Evolutionary conservation across 1,140 invertebrate species (phyloP), one percentile per base, ranked within the genome.

Genomic region (Drosophila bocki): DNA sequence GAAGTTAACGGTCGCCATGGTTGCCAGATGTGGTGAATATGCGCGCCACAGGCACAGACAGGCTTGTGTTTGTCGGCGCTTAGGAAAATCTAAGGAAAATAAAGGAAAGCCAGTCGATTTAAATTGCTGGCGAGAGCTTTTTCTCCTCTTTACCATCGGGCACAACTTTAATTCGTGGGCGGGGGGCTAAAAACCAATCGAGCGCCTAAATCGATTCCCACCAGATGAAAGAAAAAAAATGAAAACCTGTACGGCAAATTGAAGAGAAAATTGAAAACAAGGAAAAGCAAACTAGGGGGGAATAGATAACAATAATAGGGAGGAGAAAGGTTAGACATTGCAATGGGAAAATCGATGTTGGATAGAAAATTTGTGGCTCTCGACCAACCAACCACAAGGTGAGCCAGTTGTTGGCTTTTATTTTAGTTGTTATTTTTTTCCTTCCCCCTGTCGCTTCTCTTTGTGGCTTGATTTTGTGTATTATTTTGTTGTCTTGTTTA

Each of bases 1-100:
- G 53, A 44, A 77, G 72, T 48, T 78, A 78, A 62, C 71, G 76
- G 71, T 75, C 62, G 60, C 80, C 82, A 77, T 78, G 67, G 59
- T 68, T 77, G 67, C 58, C 77, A 77, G 67, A 60, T 78, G 82
- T 85, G 82, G 82, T 85, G 82, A 85, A 78, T 85, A 78, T 70
- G 58, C 75, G 54, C 56, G 47, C 64, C 60, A 65, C 56, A 60
- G 17, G 35, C 63, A 58, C 29, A 42, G 39, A 64, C 54, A 41
- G 17, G 53, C 54, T 45, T 42, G 15, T 33, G 33, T 59, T 48
- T 74, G 50, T 69, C 60, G n/a, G 45, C 47, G 12, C 35, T 35
- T 17, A 39, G 35, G 32, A 45, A 50, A 70, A 53, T 47, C 47
- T 41, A 58, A 61, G 22, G n/a, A 15, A 42, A 63, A 35, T 42